Conservation (phyloP, 2,888 invertebrate species). For the Endomychus coccineus region DNA sequence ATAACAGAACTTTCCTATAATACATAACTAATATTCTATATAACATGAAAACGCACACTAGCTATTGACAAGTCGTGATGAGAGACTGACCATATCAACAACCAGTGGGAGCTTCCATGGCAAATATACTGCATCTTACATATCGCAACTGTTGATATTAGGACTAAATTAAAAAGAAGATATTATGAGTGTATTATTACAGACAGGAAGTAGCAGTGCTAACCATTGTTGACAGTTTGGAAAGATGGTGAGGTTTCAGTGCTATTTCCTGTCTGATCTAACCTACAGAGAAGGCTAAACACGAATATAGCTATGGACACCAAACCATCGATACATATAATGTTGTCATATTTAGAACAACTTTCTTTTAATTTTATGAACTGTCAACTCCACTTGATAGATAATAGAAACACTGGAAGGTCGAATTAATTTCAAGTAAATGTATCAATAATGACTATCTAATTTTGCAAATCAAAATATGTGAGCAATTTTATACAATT, state of each 20-base stretch:
- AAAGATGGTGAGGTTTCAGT: slow-evolving; percentile 10
- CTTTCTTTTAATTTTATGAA: too few species aligned
- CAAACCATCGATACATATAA: slow-evolving; percentile 38
- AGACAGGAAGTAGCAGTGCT: slow-evolving; percentile 9
- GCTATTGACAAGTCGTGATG: slow-evolving; percentile 5
- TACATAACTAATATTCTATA: too few species aligned
- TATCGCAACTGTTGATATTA: neutral
- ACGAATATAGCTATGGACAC: slow-evolving; percentile 36
- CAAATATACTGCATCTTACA: slow-evolving; percentile 1
- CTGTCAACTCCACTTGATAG: too few species aligned
- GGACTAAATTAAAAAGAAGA: slow-evolving; percentile 7
- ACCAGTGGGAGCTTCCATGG: neutral
- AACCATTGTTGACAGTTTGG: too few species aligned
- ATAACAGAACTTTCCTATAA: slow-evolving; percentile 28
- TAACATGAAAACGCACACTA: too few species aligned
- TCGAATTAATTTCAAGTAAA: slow-evolving; percentile 5
- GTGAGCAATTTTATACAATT: slow-evolving; percentile 12
- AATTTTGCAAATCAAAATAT: slow-evolving; percentile 12
- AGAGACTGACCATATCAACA: neutral
- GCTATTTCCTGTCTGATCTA: slow-evolving; percentile 15
- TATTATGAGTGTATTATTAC: slow-evolving; percentile 1
- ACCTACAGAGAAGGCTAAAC: slow-evolving; percentile 30
- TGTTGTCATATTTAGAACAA: slow-evolving; percentile 41
- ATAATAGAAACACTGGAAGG: too few species aligned
- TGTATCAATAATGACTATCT: slow-evolving; percentile 11